Evolutionary conservation across 2,797 vertebrate genomes (phyloP).

Genomic region (Anguilla anguilla): DNA sequence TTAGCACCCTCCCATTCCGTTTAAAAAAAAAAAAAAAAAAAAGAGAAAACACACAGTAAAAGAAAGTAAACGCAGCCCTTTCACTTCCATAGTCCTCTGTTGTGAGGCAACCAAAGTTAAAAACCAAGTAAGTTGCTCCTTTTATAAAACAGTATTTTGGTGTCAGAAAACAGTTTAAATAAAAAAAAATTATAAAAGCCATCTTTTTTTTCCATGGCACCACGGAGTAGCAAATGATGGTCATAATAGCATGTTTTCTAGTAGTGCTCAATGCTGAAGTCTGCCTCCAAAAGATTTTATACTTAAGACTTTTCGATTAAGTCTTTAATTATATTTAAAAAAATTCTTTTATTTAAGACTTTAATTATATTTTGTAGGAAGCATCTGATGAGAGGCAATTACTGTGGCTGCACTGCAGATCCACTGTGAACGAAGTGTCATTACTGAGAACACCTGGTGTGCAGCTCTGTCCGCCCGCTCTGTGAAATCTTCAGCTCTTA

Average conservation of each 20-base stretch:
- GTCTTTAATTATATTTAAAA: neutral
- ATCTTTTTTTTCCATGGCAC: neutral
- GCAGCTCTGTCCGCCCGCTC: neutral
- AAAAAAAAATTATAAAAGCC: neutral
- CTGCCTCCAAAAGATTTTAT: too few species aligned
- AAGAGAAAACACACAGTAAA: neutral
- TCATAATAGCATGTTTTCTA: neutral
- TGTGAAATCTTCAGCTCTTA: neutral
- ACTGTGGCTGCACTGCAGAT: neutral
- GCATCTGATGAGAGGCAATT: neutral
- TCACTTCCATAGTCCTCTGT: neutral
- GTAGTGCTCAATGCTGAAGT: neutral
- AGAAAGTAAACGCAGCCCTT: neutral
- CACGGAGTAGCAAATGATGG: too few species aligned
- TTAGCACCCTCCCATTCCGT: neutral
- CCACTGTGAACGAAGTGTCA: neutral
- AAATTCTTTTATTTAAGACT: too few species aligned
- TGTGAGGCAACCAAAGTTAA: neutral
- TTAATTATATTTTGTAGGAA: neutral
- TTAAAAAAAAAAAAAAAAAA: neutral
- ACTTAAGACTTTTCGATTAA: too few species aligned
- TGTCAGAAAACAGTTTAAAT: neutral
- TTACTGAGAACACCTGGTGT: neutral
- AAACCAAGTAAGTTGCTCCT: neutral
- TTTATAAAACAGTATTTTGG: neutral